These are phyloP conservation scores for Pao palembangensis DNA, from an alignment of 2,113 vertebrate genomes.

Conservation along the genomic window DNA sequence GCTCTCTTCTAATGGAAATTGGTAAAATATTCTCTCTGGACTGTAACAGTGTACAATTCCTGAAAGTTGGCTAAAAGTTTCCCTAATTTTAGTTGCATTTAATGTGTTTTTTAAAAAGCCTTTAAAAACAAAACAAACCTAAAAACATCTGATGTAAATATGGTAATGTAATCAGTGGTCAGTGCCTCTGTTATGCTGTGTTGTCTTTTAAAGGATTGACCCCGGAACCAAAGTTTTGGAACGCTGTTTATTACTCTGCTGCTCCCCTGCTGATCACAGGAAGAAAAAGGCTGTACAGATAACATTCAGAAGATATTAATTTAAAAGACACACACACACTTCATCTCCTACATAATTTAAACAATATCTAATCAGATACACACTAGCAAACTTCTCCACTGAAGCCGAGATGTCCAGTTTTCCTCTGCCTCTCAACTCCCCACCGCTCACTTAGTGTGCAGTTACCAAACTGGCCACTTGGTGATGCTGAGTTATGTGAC, in stretches of 20 bases:
- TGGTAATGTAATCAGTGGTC: conserved; percentile 1
- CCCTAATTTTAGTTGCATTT: conserved; percentile 46
- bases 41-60: conserved; percentile 24
- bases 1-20: conserved; percentile 37
- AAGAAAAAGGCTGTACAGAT: background rate
- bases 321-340: conserved; percentile 7
- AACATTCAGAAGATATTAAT: conserved; percentile 19
- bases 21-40: conserved; percentile 56
- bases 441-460: conserved; percentile 7
- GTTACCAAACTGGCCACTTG: conserved; percentile 37
- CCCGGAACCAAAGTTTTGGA: no score
- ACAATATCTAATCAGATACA: no score
- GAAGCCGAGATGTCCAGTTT: no score
- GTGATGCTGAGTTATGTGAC: conserved; percentile 24
- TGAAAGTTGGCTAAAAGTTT: conserved; percentile 47
- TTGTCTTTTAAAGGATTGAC: no score
- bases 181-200: no score
- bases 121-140: conserved; percentile 44
- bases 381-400: no score
- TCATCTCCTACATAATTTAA: no score
- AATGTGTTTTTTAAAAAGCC: conserved; percentile 21
- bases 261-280: no score
- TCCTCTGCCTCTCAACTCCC: no score
- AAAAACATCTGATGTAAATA: conserved; percentile 48
- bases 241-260: no score